phyloP scores from a whole-genome alignment of 2,888 invertebrate species.

The Mechanitis messenoides region DNA sequence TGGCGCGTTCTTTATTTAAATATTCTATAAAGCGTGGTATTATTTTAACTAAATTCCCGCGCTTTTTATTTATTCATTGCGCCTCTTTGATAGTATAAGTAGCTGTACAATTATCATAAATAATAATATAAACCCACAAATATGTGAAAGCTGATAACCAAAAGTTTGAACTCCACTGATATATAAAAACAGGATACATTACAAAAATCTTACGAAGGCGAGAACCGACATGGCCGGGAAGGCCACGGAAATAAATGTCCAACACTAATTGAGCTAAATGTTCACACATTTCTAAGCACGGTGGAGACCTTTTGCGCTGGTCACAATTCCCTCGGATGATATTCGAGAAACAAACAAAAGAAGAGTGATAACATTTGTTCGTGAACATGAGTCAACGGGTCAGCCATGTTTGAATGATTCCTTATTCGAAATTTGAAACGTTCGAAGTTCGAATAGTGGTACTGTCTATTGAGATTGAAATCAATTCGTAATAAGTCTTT shows the following conservation, averaged over 20 bases:
- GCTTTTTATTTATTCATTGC: neutral
- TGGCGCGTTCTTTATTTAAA: neutral
- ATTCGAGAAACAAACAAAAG: constrained; percentile 73
- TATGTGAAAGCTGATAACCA: constrained; percentile 6
- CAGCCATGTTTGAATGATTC: constrained; percentile 41
- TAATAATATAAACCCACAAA: neutral
- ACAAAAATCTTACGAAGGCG: constrained; percentile 34
- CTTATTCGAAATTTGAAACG: constrained; percentile 46
- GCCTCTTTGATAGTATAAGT: neutral
- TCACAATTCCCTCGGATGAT: constrained; percentile 50
- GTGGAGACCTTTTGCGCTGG: constrained; percentile 40
- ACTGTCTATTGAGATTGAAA: neutral
- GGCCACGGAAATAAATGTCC: constrained; percentile 48
- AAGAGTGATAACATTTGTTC: constrained; percentile 73
- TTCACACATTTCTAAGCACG: constrained; percentile 24
- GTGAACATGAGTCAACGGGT: constrained; percentile 64
- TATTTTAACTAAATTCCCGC: too few species aligned
- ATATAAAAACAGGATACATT: constrained; percentile 30
- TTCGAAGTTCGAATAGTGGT: constrained; percentile 8
- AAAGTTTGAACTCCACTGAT: neutral
- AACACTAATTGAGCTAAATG: constrained; percentile 36
- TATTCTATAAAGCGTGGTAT: too few species aligned
- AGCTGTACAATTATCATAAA: neutral
- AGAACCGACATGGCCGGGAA: constrained; percentile 35
- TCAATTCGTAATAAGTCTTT: neutral